A percentile compares a stretch with the other conserved stretches of the same genome.
phyloP scores from a whole-genome alignment of 2,888 invertebrate genomes.

The Ptychoptera albimana region DNA sequence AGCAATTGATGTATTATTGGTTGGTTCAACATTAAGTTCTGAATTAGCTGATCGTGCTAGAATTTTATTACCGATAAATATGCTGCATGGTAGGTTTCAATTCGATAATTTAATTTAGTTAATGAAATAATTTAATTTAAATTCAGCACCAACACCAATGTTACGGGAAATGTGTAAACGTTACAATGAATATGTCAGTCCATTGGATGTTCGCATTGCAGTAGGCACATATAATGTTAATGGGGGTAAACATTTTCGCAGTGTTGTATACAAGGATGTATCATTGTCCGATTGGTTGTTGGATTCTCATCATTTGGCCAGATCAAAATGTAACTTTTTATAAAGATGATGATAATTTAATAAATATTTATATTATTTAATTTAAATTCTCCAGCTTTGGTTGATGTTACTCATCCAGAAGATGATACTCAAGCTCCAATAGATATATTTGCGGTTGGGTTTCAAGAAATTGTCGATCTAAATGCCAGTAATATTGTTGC shows the following conservation, averaged over 20 bases:
- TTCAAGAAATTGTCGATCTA: constrained; percentile 97
- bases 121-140: constrained; percentile 16
- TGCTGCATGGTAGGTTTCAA: constrained; percentile 54
- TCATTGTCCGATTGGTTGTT: constrained; percentile 79
- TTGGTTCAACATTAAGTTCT: constrained; percentile 82
- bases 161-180: constrained; percentile 73
- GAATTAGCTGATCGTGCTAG: constrained; percentile 85
- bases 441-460: constrained; percentile 95
- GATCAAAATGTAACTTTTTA: constrained; percentile 23
- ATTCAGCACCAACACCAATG: constrained; percentile 56
- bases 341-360: neutral
- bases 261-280: constrained; percentile 83
- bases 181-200: constrained; percentile 58
- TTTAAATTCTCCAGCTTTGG: constrained; percentile 17
- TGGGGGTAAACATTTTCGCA: constrained; percentile 95
- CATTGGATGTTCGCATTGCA: constrained; percentile 57
- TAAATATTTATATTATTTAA: too few species aligned
- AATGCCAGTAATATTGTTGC: constrained; percentile 98
- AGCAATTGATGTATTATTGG: constrained; percentile 87
- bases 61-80: constrained; percentile 69
- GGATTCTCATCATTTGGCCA: constrained; percentile 55
- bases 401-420: constrained; percentile 32
- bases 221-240: constrained; percentile 99
- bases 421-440: constrained; percentile 36
- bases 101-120: neutral